Conservation (phyloP, 2,797 vertebrate species). For the Neostethus bicornis region DNA sequence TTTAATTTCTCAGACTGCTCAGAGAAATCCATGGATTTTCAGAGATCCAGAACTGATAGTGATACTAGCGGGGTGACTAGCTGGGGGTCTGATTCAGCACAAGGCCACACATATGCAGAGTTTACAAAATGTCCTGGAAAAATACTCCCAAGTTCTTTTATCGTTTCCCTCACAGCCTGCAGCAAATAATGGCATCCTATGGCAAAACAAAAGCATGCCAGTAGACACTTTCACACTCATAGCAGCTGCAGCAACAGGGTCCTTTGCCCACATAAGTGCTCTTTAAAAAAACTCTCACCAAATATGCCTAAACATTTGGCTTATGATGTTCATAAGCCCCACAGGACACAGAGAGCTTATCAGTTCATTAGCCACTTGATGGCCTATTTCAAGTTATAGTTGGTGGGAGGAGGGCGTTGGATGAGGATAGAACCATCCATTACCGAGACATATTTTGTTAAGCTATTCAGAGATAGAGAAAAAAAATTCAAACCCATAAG, state of each 20-base stretch:
- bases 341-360: constrained; percentile 71
- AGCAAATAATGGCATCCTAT: constrained; percentile 2
- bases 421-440: constrained; percentile 68
- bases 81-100: constrained; percentile 62
- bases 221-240: constrained; percentile 5
- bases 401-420: constrained; percentile 59
- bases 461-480: constrained; percentile 64
- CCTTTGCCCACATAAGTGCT: constrained; percentile 46
- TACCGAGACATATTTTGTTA: constrained; percentile 75
- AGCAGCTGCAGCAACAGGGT: constrained; percentile 5
- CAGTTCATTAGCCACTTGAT: constrained; percentile 76
- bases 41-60: constrained; percentile 78
- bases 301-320: constrained; percentile 67
- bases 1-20: constrained; percentile 82
- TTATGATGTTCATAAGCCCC: constrained; percentile 69
- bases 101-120: constrained; percentile 57
- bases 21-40: constrained; percentile 79
- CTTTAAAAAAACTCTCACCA: constrained; percentile 38
- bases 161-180: constrained; percentile 4
- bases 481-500: constrained; percentile 71
- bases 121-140: constrained; percentile 5
- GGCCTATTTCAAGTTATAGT: constrained; percentile 68
- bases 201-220: not conserved
- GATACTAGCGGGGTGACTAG: constrained; percentile 67
- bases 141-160: not conserved